A percentile compares a stretch with the other conserved stretches of the same genome.
phyloP scores from a whole-genome alignment of 2,113 vertebrate species.

The Salvator merianae region DNA sequence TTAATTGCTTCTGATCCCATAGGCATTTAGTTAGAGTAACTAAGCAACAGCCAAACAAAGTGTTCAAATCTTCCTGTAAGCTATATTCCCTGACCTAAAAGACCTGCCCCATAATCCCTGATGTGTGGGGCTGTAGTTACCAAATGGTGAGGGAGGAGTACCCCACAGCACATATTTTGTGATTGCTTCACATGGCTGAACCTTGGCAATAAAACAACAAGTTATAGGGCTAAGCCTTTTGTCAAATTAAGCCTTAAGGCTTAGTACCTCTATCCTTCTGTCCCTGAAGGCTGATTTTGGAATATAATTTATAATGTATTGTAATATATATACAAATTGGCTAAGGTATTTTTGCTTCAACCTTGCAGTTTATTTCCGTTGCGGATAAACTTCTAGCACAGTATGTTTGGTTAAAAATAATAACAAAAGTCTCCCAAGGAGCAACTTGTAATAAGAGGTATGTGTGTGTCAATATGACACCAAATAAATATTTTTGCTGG shows the following conservation, averaged over 20 bases:
- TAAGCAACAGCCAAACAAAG: not conserved
- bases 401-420: not conserved
- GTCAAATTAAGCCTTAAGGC: constrained; percentile 3
- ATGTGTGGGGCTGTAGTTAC: not conserved
- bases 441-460: not conserved
- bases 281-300: not conserved
- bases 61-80: not conserved
- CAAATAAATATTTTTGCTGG: not conserved
- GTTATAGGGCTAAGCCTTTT: not conserved
- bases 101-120: not conserved
- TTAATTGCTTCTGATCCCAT: constrained; percentile 19
- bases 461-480: not conserved
- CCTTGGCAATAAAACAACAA: not conserved
- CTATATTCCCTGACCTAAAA: not conserved
- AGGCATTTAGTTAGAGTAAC: constrained; percentile 6
- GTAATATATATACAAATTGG: not conserved
- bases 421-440: not conserved
- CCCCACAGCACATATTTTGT: not conserved
- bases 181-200: not conserved
- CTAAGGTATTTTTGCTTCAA: not conserved
- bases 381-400: not conserved
- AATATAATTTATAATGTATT: not conserved
- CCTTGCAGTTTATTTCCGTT: not conserved
- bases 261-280: not conserved
- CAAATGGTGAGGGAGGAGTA: not conserved